Base-by-base conservation (phyloP, 2,113 vertebrate genomes). In the Grantiella picta region DNA sequence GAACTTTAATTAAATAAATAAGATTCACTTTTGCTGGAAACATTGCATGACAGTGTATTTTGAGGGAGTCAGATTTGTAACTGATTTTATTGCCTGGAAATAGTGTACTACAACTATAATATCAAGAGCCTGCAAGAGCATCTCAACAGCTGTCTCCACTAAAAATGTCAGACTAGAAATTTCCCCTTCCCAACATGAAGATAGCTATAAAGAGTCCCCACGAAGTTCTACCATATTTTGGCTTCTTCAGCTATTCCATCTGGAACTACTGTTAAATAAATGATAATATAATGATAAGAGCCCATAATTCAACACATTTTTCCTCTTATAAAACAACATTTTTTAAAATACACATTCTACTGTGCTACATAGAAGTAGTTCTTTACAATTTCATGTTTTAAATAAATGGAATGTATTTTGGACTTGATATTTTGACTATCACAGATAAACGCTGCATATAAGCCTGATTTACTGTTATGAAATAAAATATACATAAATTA, bases 391-490 rank as follows among this genome's bases (percentile, higher is more conserved):
- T 61, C 69, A 75, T 33, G 28, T 27, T 65, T 77, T 28, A 88
- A 91, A 61, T 69, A 72, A 72, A 81, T 49, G 10, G 38, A 73
- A 80, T 56, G n/a, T 68, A 25, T 83, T 97, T 88, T 81, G 56
- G 44, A 61, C 68, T 38, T 38, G 38, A 38, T 38, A 81, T 90
- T 91, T 82, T 70, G 85, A 35, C 24, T 18, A 24, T 80, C 71
- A 88, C 13, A 65, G 65, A 95, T 63, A 66, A 93, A 92, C 64
- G 59, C 22, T 71, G 35, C 29, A 47, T 63, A 49, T 59, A 94
- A 92, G 52, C 60, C 69, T 93, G 92, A 86, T 89, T 88, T 94
- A 73, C 72, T 86, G 53, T 96, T 92, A 89, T 33, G 75, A 89
- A 81, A 80, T 65, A 82, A 92, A 92, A 89, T 49, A 53, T 4